Evolutionary conservation across 2,113 vertebrate species (phyloP), one percentile per base, ranked within the genome.

Genomic region (Nansenia antarctica): DNA sequence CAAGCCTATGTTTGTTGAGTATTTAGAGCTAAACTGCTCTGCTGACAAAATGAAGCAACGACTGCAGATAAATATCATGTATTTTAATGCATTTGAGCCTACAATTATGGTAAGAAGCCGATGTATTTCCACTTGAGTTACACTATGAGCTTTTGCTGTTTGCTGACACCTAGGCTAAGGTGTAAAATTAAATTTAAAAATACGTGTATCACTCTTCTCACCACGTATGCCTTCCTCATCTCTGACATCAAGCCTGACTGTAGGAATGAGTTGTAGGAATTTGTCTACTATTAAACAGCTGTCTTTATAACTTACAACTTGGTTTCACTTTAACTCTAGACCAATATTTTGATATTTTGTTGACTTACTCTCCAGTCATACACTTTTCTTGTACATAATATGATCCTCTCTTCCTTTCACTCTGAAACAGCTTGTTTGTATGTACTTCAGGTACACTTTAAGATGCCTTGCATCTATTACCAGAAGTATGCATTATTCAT

Each of bases 401-500:
- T 59, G 63, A 77, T 74, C 68, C 72, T 60, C 54, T 71, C 27
- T 8, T 70, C 61, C 65, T 77, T 15, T 35, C 59, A 74, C 60
- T 76, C 37, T 63, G 65, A 62, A 74, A 83, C 70, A 71, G 71
- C 81, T 62, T 59, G 60, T 85, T 69, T 81, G 73, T 85, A 76
- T 85, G 72, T 37, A 85, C 71, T 82, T 84, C 84, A 74, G 57
- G 70, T 68, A 85, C 84, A 78, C 74, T 85, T 78, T 81, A 74
- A 84, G 78, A 81, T 75, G 79, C 79, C 87, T 85, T 82, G 87
- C 84, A 87, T 91, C 72, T 84, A 88, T 88, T 90, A 89, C 86
- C 29, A 72, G 1, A 32, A 65, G 72, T 26, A 89, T 91, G 86
- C 85, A 91, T 90, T 87, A 91, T 91, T 91, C 89, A 91, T 87